phyloP scores from a whole-genome alignment of 2,888 invertebrate genomes.

The Pasiphila rectangulata region DNA sequence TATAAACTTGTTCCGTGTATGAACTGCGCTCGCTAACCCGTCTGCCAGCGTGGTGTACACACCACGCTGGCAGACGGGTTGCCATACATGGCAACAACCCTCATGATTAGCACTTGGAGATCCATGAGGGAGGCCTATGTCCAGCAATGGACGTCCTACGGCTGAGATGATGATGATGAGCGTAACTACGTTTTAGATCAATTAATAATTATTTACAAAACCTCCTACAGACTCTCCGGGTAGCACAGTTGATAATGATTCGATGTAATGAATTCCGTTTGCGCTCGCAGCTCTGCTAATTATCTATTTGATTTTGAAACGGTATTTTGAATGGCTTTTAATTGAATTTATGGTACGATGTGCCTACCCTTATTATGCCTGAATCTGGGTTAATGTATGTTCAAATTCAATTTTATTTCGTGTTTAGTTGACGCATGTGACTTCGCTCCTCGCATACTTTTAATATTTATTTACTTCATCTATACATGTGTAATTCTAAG shows the following conservation, averaged over 20 bases:
- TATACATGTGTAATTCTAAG: too few relatives aligned
- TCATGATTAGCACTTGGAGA: too few relatives aligned
- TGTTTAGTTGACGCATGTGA: neutral
- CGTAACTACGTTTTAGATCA: too few relatives aligned
- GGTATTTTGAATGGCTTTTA: constrained; percentile 33
- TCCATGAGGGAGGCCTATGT: too few relatives aligned
- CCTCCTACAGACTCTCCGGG: neutral
- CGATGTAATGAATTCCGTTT: constrained; percentile 35
- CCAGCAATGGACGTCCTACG: too few relatives aligned
- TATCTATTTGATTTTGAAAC: constrained; percentile 35
- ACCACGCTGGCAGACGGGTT: too few relatives aligned
- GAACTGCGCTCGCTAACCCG: too few relatives aligned
- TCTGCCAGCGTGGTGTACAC: too few relatives aligned
- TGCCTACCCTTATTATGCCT: constrained; percentile 16
- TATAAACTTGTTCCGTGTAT: too few relatives aligned
- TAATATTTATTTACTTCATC: too few relatives aligned
- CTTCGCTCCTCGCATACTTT: neutral
- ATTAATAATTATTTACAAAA: neutral
- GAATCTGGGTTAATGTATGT: constrained; percentile 20
- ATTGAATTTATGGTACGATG: constrained; percentile 33
- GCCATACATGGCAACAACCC: too few relatives aligned
- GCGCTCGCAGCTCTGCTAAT: constrained; percentile 33
- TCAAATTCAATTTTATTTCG: constrained; percentile 3
- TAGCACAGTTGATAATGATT: constrained; percentile 29
- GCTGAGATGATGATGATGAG: too few relatives aligned